Base-by-base conservation (phyloP, 1,140 invertebrate species). In the Lordiphosa collinella region DNA sequence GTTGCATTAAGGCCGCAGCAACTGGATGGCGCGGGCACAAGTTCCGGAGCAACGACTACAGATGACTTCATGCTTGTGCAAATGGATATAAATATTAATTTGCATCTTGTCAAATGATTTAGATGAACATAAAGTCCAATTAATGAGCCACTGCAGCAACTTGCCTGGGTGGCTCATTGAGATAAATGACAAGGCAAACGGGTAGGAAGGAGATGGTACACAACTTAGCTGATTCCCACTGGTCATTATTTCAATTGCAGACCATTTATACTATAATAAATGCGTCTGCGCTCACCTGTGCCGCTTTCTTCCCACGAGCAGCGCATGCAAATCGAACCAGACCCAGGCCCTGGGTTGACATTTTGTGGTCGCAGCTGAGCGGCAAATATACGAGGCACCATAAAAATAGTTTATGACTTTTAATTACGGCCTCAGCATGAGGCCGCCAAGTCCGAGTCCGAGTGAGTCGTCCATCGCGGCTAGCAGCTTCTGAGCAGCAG, bases 401-500 rank as follows among this genome's bases (percentile, higher is more conserved):
- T 80, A 54, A 82, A 82, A 82, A 82, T 80, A 76, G 75, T 80
- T 80, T 80, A 80, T 65, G 71, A 71, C 76, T 82, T 80, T 80
- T 80, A 80, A 80, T 80, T 80, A 82, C 76, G 66, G 66, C 37
- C 76, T 25, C 75, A 82, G 75, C 75, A 65, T 75, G 75, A 73
- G 70, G 76, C 58, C 65, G 35, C 13, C 49, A 51, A 38, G 49
- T 16, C 47, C 25, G 14, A 36, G 47, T 32, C 41, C 51, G 37
- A 67, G 66, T 57, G 47, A 54, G 41, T 49, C 47, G 64, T 55
- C 35, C n/a, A 29, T 34, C 29, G 54, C 43, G 13, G 47, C 32
- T 32, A 37, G 37, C 62, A 54, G 29, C 50, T 65, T 59, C 56
- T 37, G 49, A 61, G 56, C 32, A 43, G 31, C 18, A 38, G 37